Conservation (phyloP, 2,797 vertebrate species). For the Chlorospingus flavigularis region DNA sequence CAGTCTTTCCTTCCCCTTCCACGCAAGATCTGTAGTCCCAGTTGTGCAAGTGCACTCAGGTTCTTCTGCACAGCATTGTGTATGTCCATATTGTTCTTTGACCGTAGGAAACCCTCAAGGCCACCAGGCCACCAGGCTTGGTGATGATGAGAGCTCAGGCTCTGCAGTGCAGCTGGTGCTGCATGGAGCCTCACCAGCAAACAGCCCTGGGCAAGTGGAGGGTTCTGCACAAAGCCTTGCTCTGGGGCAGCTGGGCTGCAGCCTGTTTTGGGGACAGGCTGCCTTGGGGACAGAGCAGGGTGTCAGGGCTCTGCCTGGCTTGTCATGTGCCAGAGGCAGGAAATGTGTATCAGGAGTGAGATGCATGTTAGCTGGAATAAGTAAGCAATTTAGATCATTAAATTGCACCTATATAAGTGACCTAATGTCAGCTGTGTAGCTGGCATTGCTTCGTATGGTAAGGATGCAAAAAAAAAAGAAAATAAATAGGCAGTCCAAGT, state of each 20-base stretch:
- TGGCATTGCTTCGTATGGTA: background rate
- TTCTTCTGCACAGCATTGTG: fast-evolving
- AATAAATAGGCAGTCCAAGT: background rate
- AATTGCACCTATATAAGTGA: background rate
- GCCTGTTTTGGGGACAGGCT: background rate
- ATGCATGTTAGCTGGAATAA: background rate
- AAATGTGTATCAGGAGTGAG: background rate
- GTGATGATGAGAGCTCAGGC: background rate
- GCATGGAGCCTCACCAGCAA: background rate
- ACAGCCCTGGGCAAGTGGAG: no score
- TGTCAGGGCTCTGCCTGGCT: background rate
- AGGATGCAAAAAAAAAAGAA: background rate
- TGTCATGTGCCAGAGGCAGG: background rate
- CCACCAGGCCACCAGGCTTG: background rate
- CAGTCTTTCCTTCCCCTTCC: background rate
- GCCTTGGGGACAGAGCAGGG: background rate
- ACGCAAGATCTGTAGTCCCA: background rate
- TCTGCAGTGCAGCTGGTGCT: background rate
- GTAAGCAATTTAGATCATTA: background rate
- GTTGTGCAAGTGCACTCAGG: background rate
- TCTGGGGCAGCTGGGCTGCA: background rate
- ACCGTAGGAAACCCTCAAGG: background rate
- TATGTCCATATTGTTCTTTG: background rate
- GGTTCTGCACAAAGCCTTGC: background rate
- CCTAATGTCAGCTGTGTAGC: background rate